These are phyloP conservation scores for Hirtodrosophila alboralis DNA, from an alignment of 2,888 invertebrate genomes.

Conservation along the genomic window DNA sequence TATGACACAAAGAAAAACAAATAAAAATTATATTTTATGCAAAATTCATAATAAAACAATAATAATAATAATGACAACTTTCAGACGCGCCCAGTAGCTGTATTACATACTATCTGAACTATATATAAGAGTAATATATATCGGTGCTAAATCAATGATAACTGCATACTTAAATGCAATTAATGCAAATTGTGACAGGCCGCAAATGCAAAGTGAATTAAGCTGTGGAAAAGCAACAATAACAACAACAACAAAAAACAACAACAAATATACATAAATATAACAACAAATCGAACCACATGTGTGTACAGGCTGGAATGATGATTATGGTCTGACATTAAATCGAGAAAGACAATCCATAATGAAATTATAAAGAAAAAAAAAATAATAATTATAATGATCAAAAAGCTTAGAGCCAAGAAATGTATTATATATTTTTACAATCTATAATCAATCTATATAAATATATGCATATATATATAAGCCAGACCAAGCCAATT, in stretches of 20 bases:
- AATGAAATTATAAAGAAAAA: slow-evolving; percentile 73
- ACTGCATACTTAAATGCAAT: slow-evolving; percentile 77
- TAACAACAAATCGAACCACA: slow-evolving; percentile 23
- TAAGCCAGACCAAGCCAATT: slow-evolving; percentile 27
- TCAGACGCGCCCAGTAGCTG: slow-evolving; percentile 51
- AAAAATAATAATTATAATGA: no score
- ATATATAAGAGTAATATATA: slow-evolving; percentile 49
- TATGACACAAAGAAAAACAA: slow-evolving; percentile 19
- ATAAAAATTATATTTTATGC: neutral
- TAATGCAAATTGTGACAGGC: slow-evolving; percentile 79
- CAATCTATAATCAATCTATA: no score
- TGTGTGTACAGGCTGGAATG: slow-evolving; percentile 59
- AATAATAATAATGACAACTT: no score
- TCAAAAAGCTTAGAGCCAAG: slow-evolving; percentile 57
- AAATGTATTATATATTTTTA: slow-evolving; percentile 30
- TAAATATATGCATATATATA: slow-evolving; percentile 9
- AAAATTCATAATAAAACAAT: slow-evolving; percentile 18
- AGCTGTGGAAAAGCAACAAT: slow-evolving; percentile 47
- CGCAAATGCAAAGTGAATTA: slow-evolving; percentile 65
- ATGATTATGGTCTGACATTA: slow-evolving; percentile 74
- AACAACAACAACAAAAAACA: slow-evolving; percentile 30
- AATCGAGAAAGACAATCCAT: slow-evolving; percentile 72
- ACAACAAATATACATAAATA: slow-evolving; percentile 8
- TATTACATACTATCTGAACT: slow-evolving; percentile 45
- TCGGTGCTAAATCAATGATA: slow-evolving; percentile 80